Evolutionary conservation across 2,797 vertebrate species (phyloP).

Genomic region (Sciurus vulgaris): DNA sequence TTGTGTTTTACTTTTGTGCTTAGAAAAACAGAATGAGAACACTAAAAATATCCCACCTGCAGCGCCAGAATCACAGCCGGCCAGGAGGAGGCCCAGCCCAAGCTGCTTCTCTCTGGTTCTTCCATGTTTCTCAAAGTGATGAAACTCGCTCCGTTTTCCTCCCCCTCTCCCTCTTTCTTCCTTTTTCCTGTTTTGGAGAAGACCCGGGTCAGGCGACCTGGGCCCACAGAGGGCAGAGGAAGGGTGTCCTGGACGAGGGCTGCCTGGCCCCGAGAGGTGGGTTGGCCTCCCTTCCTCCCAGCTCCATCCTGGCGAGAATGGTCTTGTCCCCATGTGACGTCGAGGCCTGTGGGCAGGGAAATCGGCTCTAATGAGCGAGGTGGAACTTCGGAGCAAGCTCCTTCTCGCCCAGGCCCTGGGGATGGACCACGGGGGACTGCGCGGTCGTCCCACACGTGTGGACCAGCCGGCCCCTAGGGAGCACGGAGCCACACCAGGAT

Average conservation of each 20-base stretch:
- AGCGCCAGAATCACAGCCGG: not conserved
- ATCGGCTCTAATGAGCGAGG: not conserved
- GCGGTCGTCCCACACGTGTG: accelerated
- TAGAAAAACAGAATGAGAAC: not conserved
- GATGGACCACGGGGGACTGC: not conserved
- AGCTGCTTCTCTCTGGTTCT: not conserved
- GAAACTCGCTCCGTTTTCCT: not conserved
- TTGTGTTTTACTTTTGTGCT: not conserved
- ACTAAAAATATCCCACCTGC: not conserved
- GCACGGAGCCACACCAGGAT: accelerated
- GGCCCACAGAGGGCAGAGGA: not conserved
- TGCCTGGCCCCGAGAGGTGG: not conserved
- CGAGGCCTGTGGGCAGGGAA: not conserved
- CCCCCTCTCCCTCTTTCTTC: not conserved
- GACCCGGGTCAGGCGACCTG: not conserved
- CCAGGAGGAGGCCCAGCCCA: not conserved
- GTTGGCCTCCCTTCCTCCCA: not conserved
- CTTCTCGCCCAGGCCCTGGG: not conserved
- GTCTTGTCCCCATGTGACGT: constrained; percentile 38
- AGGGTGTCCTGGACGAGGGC: not conserved
- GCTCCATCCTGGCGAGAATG: constrained; percentile 42
- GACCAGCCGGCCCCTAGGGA: not conserved
- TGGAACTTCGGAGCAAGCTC: not conserved
- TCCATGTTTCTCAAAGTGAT: not conserved
- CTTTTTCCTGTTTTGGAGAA: not conserved